Conservation (phyloP, 2,113 vertebrate genomes). For the Forbesichthys agassizii region DNA sequence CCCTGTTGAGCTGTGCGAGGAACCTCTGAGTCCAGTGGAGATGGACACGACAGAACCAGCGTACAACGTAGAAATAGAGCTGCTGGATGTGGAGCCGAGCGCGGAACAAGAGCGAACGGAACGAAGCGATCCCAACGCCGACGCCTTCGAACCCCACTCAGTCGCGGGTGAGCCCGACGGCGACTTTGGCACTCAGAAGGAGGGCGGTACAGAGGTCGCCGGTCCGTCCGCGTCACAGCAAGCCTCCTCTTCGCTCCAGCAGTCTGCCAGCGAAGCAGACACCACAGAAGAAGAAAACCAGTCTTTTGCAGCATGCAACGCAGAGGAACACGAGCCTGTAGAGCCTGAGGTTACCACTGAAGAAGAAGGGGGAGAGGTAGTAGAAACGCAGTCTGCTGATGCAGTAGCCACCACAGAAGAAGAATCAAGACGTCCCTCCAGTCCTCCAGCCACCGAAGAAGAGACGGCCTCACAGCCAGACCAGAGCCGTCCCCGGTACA, state of each 20-base stretch:
- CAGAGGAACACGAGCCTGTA: not conserved
- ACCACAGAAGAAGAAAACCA: not conserved
- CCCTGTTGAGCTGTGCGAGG: not conserved
- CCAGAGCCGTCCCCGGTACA: constrained; percentile 65
- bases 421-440: not conserved
- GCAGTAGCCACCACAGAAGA: not conserved
- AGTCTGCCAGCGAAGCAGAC: not conserved
- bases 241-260: constrained; percentile 7
- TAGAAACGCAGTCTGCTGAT: not conserved
- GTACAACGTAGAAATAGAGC: not conserved
- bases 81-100: constrained; percentile 10
- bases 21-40: not conserved
- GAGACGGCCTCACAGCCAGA: constrained; percentile 16
- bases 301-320: not conserved
- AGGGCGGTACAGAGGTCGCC: constrained; percentile 20
- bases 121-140: not conserved
- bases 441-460: not conserved
- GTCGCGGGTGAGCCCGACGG: not conserved
- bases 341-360: not conserved
- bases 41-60: not conserved
- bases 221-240: constrained; percentile 54
- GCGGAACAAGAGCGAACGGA: not conserved
- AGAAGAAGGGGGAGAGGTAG: constrained; percentile 15
- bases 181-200: constrained; percentile 1
- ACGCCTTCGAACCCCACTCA: not conserved